Conservation (phyloP, 2,888 invertebrate genomes). For the Acleris sparsana region DNA sequence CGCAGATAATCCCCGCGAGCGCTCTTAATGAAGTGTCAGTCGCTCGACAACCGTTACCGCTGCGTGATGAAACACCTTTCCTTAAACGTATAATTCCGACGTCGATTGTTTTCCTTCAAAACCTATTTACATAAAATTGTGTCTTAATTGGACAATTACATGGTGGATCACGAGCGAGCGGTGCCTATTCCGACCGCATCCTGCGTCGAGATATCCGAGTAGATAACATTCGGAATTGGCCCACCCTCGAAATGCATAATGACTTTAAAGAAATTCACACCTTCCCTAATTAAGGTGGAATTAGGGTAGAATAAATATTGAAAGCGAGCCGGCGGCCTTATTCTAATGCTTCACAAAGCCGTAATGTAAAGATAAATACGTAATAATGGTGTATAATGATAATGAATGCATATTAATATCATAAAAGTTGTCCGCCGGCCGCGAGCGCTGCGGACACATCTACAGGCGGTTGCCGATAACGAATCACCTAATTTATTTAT, state of each 20-base stretch:
- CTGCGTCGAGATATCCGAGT: conserved; percentile 67
- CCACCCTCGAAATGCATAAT: conserved; percentile 72
- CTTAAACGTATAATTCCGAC: conserved; percentile 37
- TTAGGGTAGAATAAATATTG: conserved; percentile 74
- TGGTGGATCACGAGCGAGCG: conserved; percentile 61
- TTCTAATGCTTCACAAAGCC: conserved; percentile 50
- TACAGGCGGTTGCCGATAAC: conserved; percentile 38
- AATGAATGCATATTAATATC: conserved; percentile 55
- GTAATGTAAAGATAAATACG: conserved; percentile 65
- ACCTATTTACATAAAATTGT: conserved; percentile 76
- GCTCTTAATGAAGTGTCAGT: conserved; percentile 40
- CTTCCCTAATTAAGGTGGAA: conserved; percentile 77
- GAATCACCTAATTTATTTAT: conserved; percentile 26
- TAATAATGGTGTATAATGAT: conserved; percentile 64
- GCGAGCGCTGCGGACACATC: conserved; percentile 27
- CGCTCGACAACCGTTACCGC: conserved; percentile 29
- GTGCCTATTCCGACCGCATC: conserved; percentile 70
- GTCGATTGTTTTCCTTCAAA: conserved; percentile 45
- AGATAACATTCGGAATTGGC: conserved; percentile 66
- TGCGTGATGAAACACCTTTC: conserved; percentile 45
- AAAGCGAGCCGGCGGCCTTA: conserved; percentile 56
- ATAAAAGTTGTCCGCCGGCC: conserved; percentile 40
- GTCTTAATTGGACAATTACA: conserved; percentile 81
- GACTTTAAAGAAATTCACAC: conserved; percentile 77
- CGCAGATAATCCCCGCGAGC: conserved; percentile 40